A percentile compares a stretch with the other conserved stretches of the same genome.
These are phyloP conservation scores for Cynopterus brachyotis DNA, from an alignment of 2,113 vertebrate genomes.

Conservation along the genomic window DNA sequence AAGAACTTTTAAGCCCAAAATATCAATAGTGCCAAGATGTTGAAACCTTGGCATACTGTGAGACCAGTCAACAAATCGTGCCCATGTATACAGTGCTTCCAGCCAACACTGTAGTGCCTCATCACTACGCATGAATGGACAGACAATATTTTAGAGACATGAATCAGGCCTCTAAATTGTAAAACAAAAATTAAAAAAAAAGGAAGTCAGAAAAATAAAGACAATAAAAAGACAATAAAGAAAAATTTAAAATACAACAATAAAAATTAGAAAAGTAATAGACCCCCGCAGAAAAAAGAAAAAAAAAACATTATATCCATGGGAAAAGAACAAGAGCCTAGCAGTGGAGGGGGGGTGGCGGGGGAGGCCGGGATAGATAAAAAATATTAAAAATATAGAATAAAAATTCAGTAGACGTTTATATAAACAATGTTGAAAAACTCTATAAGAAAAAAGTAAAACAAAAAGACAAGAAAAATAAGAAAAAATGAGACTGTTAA, in stretches of 20 bases:
- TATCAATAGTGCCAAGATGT: neutral
- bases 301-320: neutral
- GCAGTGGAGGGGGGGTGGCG: too few species aligned
- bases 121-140: neutral
- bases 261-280: neutral
- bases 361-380: neutral
- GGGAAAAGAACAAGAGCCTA: neutral
- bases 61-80: neutral
- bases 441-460: neutral
- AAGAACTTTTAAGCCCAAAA: neutral
- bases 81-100: neutral
- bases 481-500: neutral
- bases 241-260: neutral
- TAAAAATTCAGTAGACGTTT: neutral
- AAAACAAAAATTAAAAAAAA: slow-evolving; percentile 17
- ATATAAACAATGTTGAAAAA: slow-evolving; percentile 12
- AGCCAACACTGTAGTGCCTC: neutral
- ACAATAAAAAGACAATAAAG: neutral
- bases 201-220: neutral
- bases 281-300: neutral
- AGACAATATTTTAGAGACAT: neutral
- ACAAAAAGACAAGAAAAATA: neutral
- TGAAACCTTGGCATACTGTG: neutral
- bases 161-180: neutral
- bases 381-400: neutral